Evolutionary conservation across 1,140 invertebrate species (phyloP).

Genomic region (Campoletis sonorensis): DNA sequence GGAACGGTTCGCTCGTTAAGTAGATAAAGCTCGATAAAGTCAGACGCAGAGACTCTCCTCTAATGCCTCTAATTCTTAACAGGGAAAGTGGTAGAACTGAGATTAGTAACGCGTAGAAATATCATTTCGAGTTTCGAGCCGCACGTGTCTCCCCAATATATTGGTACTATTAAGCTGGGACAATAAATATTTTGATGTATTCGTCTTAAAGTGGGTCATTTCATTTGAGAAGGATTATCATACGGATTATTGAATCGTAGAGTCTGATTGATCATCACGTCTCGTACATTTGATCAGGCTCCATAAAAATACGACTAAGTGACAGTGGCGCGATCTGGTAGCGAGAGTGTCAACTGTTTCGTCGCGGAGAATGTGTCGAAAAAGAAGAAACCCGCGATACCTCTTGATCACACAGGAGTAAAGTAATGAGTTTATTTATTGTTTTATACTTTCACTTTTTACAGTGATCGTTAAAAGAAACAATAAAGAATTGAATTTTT

Average conservation of each 20-base stretch:
- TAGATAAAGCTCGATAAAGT: conserved; percentile 41
- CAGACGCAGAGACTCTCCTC: conserved; percentile 2
- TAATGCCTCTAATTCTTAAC: conserved; percentile 36
- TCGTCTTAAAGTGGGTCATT: conserved; percentile 18
- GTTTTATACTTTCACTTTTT: too few relatives aligned
- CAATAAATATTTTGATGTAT: neutral
- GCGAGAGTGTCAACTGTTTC: neutral
- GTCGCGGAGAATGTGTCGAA: neutral
- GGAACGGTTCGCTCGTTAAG: conserved; percentile 34
- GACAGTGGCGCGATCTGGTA: conserved; percentile 9
- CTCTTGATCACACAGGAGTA: neutral
- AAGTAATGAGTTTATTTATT: neutral
- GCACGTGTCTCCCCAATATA: neutral
- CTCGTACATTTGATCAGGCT: neutral
- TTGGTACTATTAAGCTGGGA: neutral
- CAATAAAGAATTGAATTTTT: neutral
- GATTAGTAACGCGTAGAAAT: too few relatives aligned
- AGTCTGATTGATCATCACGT: conserved; percentile 1
- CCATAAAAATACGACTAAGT: conserved; percentile 7
- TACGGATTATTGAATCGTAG: neutral
- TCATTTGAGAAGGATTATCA: neutral
- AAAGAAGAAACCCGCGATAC: neutral
- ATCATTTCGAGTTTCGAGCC: too few relatives aligned
- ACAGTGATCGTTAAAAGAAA: too few relatives aligned
- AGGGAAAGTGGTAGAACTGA: neutral